These are phyloP conservation scores for Belonocnema kinseyi DNA, from an alignment of 1,140 invertebrate species.

Conservation along the genomic window DNA sequence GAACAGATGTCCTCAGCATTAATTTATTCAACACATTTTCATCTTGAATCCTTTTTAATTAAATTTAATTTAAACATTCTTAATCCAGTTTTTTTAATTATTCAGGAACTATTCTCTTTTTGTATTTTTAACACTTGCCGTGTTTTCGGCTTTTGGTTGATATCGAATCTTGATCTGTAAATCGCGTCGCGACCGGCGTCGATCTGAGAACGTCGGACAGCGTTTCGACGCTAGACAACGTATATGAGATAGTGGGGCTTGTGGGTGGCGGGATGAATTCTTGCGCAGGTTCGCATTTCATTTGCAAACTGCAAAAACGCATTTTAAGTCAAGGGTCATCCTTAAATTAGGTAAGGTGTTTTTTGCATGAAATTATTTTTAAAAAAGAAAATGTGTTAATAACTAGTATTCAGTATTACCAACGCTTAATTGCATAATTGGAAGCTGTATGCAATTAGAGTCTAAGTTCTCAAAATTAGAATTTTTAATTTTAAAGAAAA, in stretches of 20 bases:
- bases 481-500: too few relatives aligned
- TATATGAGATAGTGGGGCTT: neutral
- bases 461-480: too few relatives aligned
- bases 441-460: too few relatives aligned
- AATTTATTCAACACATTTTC: too few relatives aligned
- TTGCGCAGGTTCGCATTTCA: neutral
- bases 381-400: too few relatives aligned
- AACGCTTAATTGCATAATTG: too few relatives aligned
- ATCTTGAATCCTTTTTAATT: too few relatives aligned
- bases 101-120: neutral
- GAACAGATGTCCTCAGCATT: too few relatives aligned
- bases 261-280: neutral
- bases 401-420: too few relatives aligned
- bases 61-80: too few relatives aligned
- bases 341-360: neutral
- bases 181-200: neutral
- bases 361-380: too few relatives aligned
- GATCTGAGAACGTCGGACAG: conserved; percentile 1
- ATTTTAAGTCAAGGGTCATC: neutral
- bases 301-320: neutral
- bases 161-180: neutral
- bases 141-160: neutral
- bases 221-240: neutral
- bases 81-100: neutral
- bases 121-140: neutral